These are phyloP conservation scores for Aphodius granarius DNA, from an alignment of 2,888 invertebrate species.

Conservation along the genomic window DNA sequence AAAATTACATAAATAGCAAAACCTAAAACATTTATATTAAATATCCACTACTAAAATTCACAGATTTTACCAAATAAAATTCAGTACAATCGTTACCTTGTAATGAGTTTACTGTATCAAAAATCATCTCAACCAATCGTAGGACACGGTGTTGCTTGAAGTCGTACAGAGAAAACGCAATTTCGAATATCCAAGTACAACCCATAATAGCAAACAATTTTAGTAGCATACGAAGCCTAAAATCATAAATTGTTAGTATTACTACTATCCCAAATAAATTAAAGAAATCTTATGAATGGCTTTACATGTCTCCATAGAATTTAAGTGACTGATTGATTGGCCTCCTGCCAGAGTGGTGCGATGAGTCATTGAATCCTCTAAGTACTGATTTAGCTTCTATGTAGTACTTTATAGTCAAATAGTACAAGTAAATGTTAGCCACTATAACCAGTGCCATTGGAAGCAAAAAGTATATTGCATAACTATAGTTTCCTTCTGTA, in stretches of 20 bases:
- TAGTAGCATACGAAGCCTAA: neutral
- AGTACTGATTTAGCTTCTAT: neutral
- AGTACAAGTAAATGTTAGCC: neutral
- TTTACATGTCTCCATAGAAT: neutral
- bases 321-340: neutral
- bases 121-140: neutral
- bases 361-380: neutral
- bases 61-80: neutral
- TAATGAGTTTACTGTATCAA: conserved; percentile 1
- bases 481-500: neutral
- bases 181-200: conserved; percentile 7
- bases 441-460: neutral
- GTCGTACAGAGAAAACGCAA: neutral
- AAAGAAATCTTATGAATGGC: neutral
- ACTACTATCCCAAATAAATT: neutral
- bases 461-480: neutral
- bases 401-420: neutral
- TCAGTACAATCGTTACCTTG: neutral
- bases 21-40: neutral
- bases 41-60: neutral
- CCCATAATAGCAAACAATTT: conserved; percentile 5
- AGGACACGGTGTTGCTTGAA: neutral
- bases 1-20: neutral
- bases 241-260: neutral
- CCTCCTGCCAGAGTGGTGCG: neutral